Conservation (phyloP, 2,113 vertebrate genomes). For the Odocoileus hemionus region DNA sequence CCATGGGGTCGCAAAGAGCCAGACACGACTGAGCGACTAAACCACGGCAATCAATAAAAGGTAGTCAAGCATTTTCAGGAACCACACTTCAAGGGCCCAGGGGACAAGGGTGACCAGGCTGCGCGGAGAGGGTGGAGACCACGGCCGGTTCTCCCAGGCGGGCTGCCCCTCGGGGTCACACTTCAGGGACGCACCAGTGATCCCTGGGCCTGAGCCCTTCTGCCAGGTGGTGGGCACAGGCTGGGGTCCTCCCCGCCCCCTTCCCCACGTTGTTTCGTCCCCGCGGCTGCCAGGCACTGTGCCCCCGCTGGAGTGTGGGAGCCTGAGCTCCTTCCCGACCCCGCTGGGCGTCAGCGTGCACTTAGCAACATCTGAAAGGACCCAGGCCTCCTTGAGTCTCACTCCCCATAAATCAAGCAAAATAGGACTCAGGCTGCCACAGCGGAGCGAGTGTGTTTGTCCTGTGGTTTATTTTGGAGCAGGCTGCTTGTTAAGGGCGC, state of each 20-base stretch:
- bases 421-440: background rate
- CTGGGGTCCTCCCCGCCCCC: rapidly evolving
- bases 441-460: rapidly evolving
- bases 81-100: background rate
- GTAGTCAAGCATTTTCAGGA: background rate
- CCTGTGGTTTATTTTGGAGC: background rate
- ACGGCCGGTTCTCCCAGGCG: rapidly evolving
- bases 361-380: background rate
- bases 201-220: background rate
- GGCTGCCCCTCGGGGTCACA: rapidly evolving
- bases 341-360: rapidly evolving
- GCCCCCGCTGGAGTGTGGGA: too few species aligned
- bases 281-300: background rate
- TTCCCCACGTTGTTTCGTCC: background rate
- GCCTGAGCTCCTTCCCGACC: too few species aligned
- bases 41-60: background rate
- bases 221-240: background rate
- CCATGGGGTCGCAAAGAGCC: background rate
- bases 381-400: background rate
- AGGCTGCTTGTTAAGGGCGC: background rate
- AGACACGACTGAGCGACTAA: background rate
- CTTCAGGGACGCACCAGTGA: rapidly evolving
- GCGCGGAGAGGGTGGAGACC: rapidly evolving
- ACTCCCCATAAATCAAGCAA: background rate
- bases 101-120: rapidly evolving